A percentile compares a stretch with the other conserved stretches of the same genome.
Conservation (phyloP, 2,888 invertebrate species). For the Mactromeris polynyma region DNA sequence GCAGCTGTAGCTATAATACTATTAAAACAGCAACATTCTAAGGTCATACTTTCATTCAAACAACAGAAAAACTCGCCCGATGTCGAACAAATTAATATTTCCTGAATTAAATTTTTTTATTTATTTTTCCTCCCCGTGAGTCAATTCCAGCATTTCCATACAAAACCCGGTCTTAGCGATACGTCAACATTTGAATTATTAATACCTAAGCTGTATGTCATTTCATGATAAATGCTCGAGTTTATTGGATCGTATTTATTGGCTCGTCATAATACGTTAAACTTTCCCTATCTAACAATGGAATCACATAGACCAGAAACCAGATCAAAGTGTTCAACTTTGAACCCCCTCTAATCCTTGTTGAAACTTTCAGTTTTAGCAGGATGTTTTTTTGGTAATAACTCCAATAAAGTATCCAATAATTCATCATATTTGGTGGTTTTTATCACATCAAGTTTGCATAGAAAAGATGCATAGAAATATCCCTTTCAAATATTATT, state of each 20-base stretch:
- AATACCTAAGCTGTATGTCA: constrained; percentile 13
- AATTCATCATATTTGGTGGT: neutral
- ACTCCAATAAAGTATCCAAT: neutral
- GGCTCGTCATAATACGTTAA: neutral
- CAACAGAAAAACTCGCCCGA: neutral
- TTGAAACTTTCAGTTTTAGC: neutral
- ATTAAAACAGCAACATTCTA: neutral
- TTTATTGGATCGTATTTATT: neutral
- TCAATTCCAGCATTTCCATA: neutral
- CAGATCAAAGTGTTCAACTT: neutral
- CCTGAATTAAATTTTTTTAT: neutral
- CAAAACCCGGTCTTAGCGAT: neutral
- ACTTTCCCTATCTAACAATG: neutral
- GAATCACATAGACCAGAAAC: neutral
- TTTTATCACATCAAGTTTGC: too few species aligned
- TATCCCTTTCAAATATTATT: too few species aligned
- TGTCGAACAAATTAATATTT: neutral
- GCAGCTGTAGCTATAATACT: neutral
- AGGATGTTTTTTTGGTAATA: neutral
- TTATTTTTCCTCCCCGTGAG: neutral
- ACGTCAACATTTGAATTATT: constrained; percentile 11
- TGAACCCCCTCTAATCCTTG: neutral
- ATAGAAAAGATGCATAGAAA: too few species aligned
- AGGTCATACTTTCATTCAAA: neutral
- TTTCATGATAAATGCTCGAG: constrained; percentile 28